phyloP scores from a whole-genome alignment of 92 coral and sea anemone genomes.

The Porites rus region DNA sequence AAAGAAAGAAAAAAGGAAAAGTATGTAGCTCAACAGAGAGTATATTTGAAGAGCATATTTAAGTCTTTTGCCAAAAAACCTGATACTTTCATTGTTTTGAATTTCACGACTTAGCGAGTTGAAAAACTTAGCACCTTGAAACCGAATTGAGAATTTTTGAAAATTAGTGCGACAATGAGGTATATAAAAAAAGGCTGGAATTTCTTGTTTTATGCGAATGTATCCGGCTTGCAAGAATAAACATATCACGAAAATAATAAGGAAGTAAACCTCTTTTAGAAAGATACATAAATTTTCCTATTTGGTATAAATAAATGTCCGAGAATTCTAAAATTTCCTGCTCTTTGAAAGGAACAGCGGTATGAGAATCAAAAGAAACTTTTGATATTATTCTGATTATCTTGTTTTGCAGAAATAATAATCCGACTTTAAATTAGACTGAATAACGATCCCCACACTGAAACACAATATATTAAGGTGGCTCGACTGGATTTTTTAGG shows the following conservation, averaged over 20 bases:
- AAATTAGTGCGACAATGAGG: conserved; percentile 27
- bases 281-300: too few species aligned
- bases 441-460: too few species aligned
- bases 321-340: conserved; percentile 8
- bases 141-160: conserved; percentile 24
- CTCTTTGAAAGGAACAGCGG: neutral
- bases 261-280: too few species aligned
- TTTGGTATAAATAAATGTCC: too few species aligned
- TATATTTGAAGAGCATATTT: conserved; percentile 18
- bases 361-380: conserved; percentile 4
- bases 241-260: too few species aligned
- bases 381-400: neutral
- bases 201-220: too few species aligned
- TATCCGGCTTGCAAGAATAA: too few species aligned
- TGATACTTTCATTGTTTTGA: conserved; percentile 25
- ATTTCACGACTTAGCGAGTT: conserved; percentile 6
- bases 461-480: too few species aligned
- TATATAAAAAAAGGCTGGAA: neutral
- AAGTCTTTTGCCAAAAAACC: conserved; percentile 27
- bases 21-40: neutral
- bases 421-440: too few species aligned
- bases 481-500: too few species aligned
- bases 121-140: conserved; percentile 30
- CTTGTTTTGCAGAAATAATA: too few species aligned
- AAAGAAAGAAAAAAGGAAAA: too few species aligned